phyloP scores from a whole-genome alignment of 2,797 vertebrate genomes.

The Acrocephalus scirpaceus region DNA sequence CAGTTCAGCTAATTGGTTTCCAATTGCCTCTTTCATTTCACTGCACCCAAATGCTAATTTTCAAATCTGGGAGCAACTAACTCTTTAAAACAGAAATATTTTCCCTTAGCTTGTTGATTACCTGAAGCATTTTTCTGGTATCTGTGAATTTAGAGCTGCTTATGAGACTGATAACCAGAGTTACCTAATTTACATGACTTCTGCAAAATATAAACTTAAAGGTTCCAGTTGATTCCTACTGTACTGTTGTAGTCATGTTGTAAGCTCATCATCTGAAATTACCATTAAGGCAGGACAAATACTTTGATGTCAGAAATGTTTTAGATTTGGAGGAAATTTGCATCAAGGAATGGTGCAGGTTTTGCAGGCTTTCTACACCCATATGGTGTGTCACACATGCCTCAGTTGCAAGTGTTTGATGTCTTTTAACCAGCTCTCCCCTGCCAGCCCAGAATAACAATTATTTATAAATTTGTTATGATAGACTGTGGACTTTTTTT shows the following conservation, averaged over 20 bases:
- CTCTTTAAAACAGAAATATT: conserved; percentile 15
- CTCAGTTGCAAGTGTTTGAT: background rate
- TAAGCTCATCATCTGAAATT: background rate
- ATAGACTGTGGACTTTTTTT: background rate
- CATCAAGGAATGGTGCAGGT: background rate
- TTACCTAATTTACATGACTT: background rate
- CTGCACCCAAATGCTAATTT: conserved; percentile 36
- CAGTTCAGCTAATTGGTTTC: conserved; percentile 24
- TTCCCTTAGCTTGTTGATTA: conserved; percentile 27
- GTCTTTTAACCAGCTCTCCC: background rate
- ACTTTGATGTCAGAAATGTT: background rate
- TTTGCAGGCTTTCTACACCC: background rate
- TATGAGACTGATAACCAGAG: background rate
- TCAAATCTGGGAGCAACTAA: conserved; percentile 16
- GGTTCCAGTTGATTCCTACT: background rate
- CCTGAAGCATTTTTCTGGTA: background rate
- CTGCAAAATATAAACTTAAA: background rate
- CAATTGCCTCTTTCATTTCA: conserved; percentile 22
- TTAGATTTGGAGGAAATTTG: background rate
- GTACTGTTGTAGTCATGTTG: background rate
- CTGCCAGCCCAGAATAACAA: background rate
- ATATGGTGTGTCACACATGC: background rate
- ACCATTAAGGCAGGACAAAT: background rate
- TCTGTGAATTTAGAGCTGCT: background rate
- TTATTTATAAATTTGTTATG: background rate